These are phyloP conservation scores for Temnothorax longispinosus DNA, from an alignment of 1,140 invertebrate species.

Conservation along the genomic window DNA sequence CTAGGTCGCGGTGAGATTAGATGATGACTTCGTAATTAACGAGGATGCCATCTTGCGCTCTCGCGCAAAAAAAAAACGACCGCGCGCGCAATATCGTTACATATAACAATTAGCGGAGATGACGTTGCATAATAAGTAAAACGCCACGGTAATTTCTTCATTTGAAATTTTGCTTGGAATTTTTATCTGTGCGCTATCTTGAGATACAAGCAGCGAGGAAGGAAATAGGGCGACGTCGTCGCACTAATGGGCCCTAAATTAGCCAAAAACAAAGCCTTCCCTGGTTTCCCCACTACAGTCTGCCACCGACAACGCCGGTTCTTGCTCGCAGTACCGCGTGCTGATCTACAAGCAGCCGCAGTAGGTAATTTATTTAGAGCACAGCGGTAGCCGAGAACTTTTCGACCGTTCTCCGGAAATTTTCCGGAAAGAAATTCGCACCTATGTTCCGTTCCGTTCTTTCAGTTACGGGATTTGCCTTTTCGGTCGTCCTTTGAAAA, in stretches of 20 bases:
- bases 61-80: background rate
- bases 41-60: constrained; percentile 31
- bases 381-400: constrained; percentile 18
- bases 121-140: constrained; percentile 10
- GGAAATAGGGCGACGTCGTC: constrained; percentile 29
- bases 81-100: background rate
- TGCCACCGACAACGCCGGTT: constrained; percentile 36
- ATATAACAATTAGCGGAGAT: constrained; percentile 24
- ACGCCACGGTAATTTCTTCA: constrained; percentile 1
- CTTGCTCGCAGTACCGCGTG: background rate
- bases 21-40: constrained; percentile 59
- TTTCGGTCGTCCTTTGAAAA: constrained; percentile 9
- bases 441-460: background rate
- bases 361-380: constrained; percentile 29
- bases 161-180: background rate
- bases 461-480: too few relatives aligned
- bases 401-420: constrained; percentile 5
- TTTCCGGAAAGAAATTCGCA: background rate
- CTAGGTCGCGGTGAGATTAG: constrained; percentile 58
- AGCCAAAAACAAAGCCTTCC: constrained; percentile 53
- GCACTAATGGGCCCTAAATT: constrained; percentile 62
- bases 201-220: background rate
- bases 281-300: background rate
- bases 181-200: constrained; percentile 17
- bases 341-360: constrained; percentile 5